A percentile compares a stretch with the other conserved stretches of the same genome.
These are phyloP conservation scores for Hypotaenidia okinawae DNA, from an alignment of 2,797 vertebrate genomes.

Conservation along the genomic window DNA sequence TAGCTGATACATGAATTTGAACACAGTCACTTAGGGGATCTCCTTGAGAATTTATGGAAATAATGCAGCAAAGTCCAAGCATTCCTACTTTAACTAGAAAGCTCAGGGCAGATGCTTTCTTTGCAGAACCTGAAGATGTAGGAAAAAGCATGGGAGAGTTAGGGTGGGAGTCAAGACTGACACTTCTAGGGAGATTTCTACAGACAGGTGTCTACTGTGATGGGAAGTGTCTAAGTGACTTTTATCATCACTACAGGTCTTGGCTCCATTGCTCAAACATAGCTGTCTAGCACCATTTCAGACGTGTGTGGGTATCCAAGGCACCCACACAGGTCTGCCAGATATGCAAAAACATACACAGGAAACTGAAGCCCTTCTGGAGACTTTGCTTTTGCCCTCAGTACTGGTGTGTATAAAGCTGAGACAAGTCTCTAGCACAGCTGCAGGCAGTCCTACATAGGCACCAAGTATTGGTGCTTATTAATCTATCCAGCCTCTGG, in stretches of 20 bases:
- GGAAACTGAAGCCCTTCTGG: neutral
- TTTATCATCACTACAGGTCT: neutral
- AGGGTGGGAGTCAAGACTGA: neutral
- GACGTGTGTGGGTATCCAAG: neutral
- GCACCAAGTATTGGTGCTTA: neutral
- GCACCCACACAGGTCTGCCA: neutral
- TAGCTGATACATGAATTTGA: neutral
- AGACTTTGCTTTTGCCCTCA: neutral
- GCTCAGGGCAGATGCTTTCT: neutral
- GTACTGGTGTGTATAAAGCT: neutral
- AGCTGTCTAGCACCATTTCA: neutral
- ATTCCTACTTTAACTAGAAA: neutral
- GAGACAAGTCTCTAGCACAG: neutral
- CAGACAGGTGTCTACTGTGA: too few relatives aligned
- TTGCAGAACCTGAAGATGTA: neutral
- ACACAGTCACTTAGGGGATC: fast-evolving
- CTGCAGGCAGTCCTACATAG: neutral
- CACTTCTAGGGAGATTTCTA: neutral
- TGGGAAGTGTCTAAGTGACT: neutral
- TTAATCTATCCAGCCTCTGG: neutral
- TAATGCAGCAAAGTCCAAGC: neutral
- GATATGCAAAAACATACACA: neutral
- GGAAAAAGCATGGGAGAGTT: neutral
- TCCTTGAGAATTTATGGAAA: neutral
- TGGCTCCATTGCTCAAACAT: neutral